These are phyloP conservation scores for Ochotona curzoniae DNA, from an alignment of 2,113 vertebrate species.

Conservation along the genomic window DNA sequence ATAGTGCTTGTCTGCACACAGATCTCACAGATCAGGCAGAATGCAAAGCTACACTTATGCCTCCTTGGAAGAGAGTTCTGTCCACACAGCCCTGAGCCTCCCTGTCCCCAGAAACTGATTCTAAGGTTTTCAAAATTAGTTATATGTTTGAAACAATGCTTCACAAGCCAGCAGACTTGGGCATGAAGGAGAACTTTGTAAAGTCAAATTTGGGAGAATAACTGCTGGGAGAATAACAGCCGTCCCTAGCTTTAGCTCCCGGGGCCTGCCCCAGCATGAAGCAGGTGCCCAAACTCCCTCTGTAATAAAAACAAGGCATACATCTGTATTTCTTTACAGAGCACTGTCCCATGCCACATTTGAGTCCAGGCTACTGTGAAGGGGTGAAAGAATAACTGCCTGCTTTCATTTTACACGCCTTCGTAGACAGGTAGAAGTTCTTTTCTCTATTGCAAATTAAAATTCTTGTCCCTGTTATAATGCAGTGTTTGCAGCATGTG, in stretches of 20 bases:
- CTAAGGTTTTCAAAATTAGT: not conserved
- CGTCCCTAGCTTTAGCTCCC: not conserved
- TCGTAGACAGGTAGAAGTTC: not conserved
- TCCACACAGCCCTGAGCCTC: not conserved
- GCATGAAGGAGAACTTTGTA: not conserved
- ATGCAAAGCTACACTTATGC: not conserved
- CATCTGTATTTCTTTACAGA: not conserved
- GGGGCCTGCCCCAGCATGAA: not conserved
- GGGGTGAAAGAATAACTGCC: not conserved
- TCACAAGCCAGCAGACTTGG: not conserved
- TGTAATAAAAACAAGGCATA: not conserved
- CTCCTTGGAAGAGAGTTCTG: slow-evolving; percentile 5
- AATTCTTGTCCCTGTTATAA: not conserved
- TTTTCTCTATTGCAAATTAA: not conserved
- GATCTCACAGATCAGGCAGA: not conserved
- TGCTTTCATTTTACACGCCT: not conserved
- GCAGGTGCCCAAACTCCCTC: not conserved
- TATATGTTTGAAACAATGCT: not conserved
- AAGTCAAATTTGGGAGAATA: not conserved
- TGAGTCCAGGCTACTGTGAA: not conserved
- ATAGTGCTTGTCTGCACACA: not conserved
- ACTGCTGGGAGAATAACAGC: not conserved
- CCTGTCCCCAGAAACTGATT: not conserved
- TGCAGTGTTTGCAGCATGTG: not conserved
- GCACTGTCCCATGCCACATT: not conserved